phyloP scores from a whole-genome alignment of 2,797 vertebrate species.

The Notoglanidium macrostoma region DNA sequence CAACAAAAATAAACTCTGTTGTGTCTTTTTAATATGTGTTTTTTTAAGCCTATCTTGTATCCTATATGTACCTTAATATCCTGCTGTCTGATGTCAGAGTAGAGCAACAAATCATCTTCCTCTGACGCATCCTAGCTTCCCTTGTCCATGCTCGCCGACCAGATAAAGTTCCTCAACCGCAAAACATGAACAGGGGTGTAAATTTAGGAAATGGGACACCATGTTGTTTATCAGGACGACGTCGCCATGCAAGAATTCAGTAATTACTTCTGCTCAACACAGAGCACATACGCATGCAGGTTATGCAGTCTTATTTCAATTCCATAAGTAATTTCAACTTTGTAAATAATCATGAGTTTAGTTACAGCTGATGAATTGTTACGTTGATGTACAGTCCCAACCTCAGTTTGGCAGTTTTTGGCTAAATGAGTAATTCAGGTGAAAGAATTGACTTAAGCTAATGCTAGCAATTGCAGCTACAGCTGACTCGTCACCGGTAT shows the following conservation, averaged over 20 bases:
- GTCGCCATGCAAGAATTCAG: neutral
- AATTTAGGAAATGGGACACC: neutral
- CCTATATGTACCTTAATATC: neutral
- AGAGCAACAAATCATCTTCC: neutral
- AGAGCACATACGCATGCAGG: neutral
- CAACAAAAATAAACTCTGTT: too few relatives aligned
- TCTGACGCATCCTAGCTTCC: neutral
- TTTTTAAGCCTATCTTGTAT: neutral
- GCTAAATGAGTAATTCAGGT: neutral
- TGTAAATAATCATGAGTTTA: neutral
- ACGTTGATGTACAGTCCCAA: neutral
- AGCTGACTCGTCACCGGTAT: neutral
- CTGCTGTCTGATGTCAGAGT: neutral
- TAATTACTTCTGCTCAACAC: neutral
- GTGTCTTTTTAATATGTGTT: neutral
- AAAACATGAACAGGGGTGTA: neutral
- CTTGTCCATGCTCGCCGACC: neutral
- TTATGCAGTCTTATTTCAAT: neutral
- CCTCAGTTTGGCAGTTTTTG: neutral
- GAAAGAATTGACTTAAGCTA: neutral
- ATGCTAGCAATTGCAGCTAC: neutral
- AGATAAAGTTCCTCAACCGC: neutral
- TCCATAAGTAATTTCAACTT: neutral
- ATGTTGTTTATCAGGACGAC: neutral
- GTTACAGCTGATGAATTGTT: neutral